phyloP scores from a whole-genome alignment of 2,113 vertebrate genomes.

The Stigmatopora argus region DNA sequence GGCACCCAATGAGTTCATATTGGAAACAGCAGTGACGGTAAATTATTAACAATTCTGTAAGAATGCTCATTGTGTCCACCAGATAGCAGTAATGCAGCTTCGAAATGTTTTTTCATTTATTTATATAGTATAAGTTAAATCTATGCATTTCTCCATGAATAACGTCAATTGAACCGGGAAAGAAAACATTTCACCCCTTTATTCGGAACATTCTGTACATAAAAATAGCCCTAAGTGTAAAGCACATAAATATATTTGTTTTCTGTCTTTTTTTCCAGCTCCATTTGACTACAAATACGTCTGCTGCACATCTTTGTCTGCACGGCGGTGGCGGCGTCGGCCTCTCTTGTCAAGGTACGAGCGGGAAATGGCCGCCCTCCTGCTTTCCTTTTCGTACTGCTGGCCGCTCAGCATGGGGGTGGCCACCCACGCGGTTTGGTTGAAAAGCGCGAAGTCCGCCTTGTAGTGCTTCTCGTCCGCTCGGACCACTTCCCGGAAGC shows the following conservation, averaged over 20 bases:
- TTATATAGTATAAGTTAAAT: background rate
- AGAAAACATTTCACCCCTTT: background rate
- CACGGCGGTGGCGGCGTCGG: background rate
- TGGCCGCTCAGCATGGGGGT: constrained; percentile 82
- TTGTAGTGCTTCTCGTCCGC: constrained; percentile 80
- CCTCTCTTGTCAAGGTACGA: constrained; percentile 13
- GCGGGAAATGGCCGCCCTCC: background rate
- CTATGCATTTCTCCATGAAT: background rate
- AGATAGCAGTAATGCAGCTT: constrained; percentile 37
- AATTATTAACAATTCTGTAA: too few relatives aligned
- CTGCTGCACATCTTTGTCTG: constrained; percentile 33
- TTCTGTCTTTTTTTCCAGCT: background rate
- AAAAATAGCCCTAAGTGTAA: background rate
- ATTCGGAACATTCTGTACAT: background rate
- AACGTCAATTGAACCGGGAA: background rate
- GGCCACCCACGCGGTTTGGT: constrained; percentile 79
- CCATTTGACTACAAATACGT: constrained; percentile 36
- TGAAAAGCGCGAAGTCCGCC: constrained; percentile 86
- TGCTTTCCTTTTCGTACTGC: constrained; percentile 60
- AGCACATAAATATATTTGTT: constrained; percentile 41
- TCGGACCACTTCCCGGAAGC: constrained; percentile 82
- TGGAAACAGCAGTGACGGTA: too few relatives aligned
- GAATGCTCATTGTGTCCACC: constrained; percentile 27
- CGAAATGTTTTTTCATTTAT: background rate
- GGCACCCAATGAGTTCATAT: too few relatives aligned